Evolutionary conservation across 2,113 vertebrate genomes (phyloP).

Genomic region (Heteronetta atricapilla): DNA sequence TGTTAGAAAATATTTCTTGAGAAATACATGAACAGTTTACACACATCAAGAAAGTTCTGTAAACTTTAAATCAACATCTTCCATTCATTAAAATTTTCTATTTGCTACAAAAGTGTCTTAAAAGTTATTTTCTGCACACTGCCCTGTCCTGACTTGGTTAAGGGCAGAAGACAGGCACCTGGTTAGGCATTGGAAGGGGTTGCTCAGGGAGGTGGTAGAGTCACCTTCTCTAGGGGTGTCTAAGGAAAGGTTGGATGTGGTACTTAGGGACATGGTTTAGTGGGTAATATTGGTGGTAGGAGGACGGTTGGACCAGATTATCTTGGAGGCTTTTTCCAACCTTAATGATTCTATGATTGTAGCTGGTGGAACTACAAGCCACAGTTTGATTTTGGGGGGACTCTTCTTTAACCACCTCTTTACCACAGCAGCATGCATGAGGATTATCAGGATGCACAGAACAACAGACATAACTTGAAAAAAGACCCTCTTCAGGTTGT

Average conservation of each 20-base stretch:
- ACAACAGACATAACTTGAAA: background rate
- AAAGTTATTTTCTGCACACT: background rate
- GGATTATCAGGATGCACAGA: background rate
- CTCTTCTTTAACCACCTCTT: background rate
- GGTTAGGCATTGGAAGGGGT: too few species aligned
- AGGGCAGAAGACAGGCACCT: background rate
- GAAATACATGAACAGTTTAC: background rate
- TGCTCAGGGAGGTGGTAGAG: too few species aligned
- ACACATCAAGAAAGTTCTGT: background rate
- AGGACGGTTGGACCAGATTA: too few species aligned
- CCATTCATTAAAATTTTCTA: background rate
- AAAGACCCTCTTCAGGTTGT: accelerated
- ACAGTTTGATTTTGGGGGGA: accelerated
- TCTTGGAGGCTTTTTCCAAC: too few species aligned
- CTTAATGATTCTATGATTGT: too few species aligned
- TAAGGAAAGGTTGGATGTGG: too few species aligned
- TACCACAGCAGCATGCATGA: background rate
- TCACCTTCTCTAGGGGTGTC: too few species aligned
- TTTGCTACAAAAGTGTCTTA: background rate
- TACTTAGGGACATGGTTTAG: too few species aligned
- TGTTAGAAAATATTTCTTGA: background rate
- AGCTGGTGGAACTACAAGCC: background rate
- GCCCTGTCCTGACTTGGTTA: accelerated
- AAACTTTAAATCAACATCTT: background rate
- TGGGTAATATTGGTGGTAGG: too few species aligned